Percentiles rank a stretch among this genome's conserved stretches.
Evolutionary conservation across 2,113 vertebrate species (phyloP).

Genomic region (Alexandromys fortis): DNA sequence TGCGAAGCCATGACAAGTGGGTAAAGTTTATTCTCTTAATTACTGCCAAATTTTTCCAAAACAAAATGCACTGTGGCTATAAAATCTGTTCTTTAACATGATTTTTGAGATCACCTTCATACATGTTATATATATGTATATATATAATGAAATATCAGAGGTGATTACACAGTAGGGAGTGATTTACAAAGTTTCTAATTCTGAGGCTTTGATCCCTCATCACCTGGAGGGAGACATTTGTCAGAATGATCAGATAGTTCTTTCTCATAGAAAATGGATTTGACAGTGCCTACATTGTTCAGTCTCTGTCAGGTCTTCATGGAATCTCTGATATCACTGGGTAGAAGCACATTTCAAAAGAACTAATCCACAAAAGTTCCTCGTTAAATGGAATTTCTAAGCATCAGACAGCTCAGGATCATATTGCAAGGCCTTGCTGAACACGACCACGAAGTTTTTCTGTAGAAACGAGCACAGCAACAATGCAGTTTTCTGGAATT

Average conservation of each 20-base stretch:
- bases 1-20: not conserved
- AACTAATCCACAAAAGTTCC: not conserved
- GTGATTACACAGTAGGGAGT: not conserved
- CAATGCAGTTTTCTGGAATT: not conserved
- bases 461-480: not conserved
- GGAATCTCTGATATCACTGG: not conserved
- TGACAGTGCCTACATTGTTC: not conserved
- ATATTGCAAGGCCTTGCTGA: not conserved
- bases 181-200: not conserved
- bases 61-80: not conserved
- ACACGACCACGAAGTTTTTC: not conserved
- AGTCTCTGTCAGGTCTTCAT: not conserved
- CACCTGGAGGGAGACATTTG: not conserved
- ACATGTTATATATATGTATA: not conserved
- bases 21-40: not conserved
- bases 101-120: not conserved
- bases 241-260: slow-evolving; percentile 5
- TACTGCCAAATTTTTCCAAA: not conserved
- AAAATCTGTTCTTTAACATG: not conserved
- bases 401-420: not conserved
- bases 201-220: not conserved
- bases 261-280: slow-evolving; percentile 35
- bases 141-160: not conserved
- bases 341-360: slow-evolving; percentile 19
- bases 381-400: slow-evolving; percentile 28